Evolutionary conservation across 35 echinoderm and acorn worm species (phyloP).

Genomic region (Ptychodera flava): DNA sequence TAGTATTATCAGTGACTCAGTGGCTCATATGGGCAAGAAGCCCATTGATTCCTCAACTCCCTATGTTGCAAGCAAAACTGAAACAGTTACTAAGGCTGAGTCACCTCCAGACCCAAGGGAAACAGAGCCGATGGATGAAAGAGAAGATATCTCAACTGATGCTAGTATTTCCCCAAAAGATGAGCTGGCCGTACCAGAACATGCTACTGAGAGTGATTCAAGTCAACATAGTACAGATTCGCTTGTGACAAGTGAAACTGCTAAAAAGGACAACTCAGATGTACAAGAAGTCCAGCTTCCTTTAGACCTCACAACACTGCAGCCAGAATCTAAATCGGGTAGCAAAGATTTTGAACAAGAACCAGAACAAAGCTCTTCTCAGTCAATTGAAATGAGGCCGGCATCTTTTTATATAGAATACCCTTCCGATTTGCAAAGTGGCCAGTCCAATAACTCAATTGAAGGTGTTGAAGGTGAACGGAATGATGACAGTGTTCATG

Average conservation of each 20-base stretch:
- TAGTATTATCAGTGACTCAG: slow-evolving; percentile 9
- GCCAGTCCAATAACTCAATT: neutral
- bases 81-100: neutral
- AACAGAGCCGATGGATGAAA: neutral
- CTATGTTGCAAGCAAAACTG: neutral
- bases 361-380: neutral
- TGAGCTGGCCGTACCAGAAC: neutral
- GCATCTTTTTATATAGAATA: slow-evolving; percentile 58
- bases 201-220: neutral
- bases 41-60: slow-evolving; percentile 18
- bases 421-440: slow-evolving; percentile 45
- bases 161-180: slow-evolving; percentile 3
- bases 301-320: slow-evolving; percentile 16
- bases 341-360: neutral
- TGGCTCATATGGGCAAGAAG: slow-evolving; percentile 5
- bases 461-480: neutral
- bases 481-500: neutral
- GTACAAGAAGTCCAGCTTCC: slow-evolving; percentile 27
- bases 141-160: neutral
- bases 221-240: slow-evolving; percentile 20
- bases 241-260: neutral
- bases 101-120: neutral
- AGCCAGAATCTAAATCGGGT: neutral
- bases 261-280: neutral
- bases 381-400: slow-evolving; percentile 12